Evolutionary conservation across 2,113 vertebrate species (phyloP), one percentile per base, ranked within the genome.

Genomic region (Lethenteron reissneri): DNA sequence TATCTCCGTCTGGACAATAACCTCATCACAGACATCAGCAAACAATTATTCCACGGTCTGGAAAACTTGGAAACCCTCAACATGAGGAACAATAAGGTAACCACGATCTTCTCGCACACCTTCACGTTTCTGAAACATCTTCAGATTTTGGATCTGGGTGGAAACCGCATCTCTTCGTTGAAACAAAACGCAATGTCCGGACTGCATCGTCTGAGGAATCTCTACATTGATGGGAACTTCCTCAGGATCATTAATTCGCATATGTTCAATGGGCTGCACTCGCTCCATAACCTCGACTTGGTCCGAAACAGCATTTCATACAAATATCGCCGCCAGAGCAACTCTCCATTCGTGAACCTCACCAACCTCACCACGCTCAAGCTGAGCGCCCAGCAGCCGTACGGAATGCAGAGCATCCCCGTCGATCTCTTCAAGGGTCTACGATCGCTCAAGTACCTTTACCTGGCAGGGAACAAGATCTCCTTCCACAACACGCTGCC

Each of bases 1-100:
- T 78, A 75, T 2, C 80, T 92, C n/a, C 83, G 82, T 4, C 73
- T 91, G 17, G 85, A 86, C 76, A 86, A 85, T 74, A 92, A 89
- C 74, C 83, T 86, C 56, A 78, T 92, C 58, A 85, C 83, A 0
- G 82, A 87, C 75, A 75, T 87, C 71, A 82, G 76, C 71, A 41
- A 41, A 41, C 41, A 41, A 41, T 5, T 41, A 6, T 90, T 92
- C 77, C 10, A 73, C 4, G 78, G 82, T 17, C 78, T 86, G 69
- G 1, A 12, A 12, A 82, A 71, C 1, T 79, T 92, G 64, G 15
- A 75, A 74, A 79, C 12, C 8, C 84, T 90, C 58, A 85, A 85
- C 70, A 76, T 92, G 15, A 80, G 83, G 59, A 82, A 87, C 74
- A 92, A 90, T 73, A 83, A 78, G 1, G 80, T 90, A 73, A 71